Base-by-base conservation (phyloP, 2,888 invertebrate species). In the Pyralis farinalis region DNA sequence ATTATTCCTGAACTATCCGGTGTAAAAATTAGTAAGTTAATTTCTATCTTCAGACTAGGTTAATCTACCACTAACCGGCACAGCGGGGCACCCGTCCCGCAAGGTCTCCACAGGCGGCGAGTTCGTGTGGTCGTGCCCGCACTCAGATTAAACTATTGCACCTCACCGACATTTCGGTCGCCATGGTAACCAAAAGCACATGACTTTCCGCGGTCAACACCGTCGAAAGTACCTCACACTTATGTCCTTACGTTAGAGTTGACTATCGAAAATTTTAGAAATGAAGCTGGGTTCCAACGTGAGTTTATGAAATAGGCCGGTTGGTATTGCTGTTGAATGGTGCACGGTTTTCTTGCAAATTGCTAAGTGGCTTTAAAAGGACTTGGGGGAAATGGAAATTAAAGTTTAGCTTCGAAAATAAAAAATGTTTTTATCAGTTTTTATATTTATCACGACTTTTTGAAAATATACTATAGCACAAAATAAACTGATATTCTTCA, bases 81-180 rank as follows among this genome's bases (percentile, higher is more conserved):
- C 3, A 16, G 16, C 2, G 16, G 16, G 55, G 29, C 45, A 64
- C 61, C 47, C 44, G 59, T 42, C 67, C 49, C 49, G 55, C 71
- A 71, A 76, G 74, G 72, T 66, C 77, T 71, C 60, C 60, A 62
- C 74, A 68, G 74, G 76, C 71, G 75, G 71, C 64, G 61, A 64
- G 60, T 63, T 76, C 79, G 75, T 77, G 78, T 76, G 70, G 73
- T 85, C 83, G 81, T 84, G 82, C 77, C 69, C 65, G 60, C 61
- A 69, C 67, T 58, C 63, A 76, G 72, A 78, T 76, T 76, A 76
- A 77, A 79, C 76, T 81, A 78, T 81, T 83, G 80, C 78, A 74
- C 71, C 76, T 75, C 68, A 63, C 74, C 73, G 73, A 73, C 70
- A 72, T 82, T 78, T 74, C 69, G 68, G 82, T 84, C 77, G 61